Percentiles rank a stretch among this genome's conserved stretches.
Evolutionary conservation across 2,888 invertebrate genomes (phyloP).

Genomic region (Athetis lepigone): DNA sequence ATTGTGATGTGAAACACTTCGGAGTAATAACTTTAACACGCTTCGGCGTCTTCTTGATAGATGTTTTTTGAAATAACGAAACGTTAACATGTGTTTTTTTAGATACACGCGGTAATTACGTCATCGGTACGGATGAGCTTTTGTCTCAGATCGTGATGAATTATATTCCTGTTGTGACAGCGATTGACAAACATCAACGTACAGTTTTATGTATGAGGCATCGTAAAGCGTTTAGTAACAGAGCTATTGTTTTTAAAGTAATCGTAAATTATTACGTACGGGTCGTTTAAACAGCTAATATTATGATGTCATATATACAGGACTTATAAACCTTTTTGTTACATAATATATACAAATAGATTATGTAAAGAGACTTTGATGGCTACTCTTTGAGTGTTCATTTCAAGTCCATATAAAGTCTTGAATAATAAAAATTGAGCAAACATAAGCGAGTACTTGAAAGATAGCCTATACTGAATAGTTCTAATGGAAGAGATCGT

Average conservation of each 20-base stretch:
- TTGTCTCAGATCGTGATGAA: conserved; percentile 60
- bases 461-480: neutral
- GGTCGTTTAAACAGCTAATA: conserved; percentile 2
- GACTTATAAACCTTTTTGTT: conserved; percentile 1
- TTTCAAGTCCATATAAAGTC: neutral
- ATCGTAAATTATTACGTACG: conserved; percentile 52
- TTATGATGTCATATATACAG: neutral
- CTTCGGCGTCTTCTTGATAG: conserved; percentile 74
- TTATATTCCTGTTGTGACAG: conserved; percentile 60
- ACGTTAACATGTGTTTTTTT: conserved; percentile 76
- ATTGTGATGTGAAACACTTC: conserved; percentile 85
- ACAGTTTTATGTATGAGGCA: conserved; percentile 44
- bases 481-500: neutral
- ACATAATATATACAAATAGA: neutral
- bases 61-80: conserved; percentile 79
- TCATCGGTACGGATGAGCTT: conserved; percentile 68
- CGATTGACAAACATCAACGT: conserved; percentile 27
- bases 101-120: conserved; percentile 69
- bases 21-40: conserved; percentile 83
- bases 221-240: conserved; percentile 47
- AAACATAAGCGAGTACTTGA: neutral
- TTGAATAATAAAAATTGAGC: conserved; percentile 25
- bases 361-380: conserved; percentile 3
- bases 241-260: conserved; percentile 46
- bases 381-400: neutral